A percentile compares a stretch with the other conserved stretches of the same genome.
phyloP scores from a whole-genome alignment of 2,113 vertebrate species.

The Leuciscus idus region DNA sequence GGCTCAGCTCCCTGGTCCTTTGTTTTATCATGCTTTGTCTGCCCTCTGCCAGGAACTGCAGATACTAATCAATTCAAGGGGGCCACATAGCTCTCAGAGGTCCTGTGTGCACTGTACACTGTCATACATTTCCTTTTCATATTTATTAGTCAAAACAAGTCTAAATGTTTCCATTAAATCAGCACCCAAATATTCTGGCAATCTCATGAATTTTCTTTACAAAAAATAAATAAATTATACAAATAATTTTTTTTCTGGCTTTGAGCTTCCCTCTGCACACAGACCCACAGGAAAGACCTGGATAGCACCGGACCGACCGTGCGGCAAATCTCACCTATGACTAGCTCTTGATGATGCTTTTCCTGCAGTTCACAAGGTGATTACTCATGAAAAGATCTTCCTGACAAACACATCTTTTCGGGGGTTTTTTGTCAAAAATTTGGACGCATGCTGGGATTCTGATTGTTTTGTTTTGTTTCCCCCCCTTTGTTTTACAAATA shows the following conservation, averaged over 20 bases:
- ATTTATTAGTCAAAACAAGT: conserved; percentile 30
- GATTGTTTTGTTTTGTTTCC: conserved; percentile 73
- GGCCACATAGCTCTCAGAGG: conserved; percentile 5
- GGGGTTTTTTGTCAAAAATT: conserved; percentile 56
- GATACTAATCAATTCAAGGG: conserved; percentile 10
- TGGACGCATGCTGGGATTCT: conserved; percentile 68
- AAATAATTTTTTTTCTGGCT: not conserved
- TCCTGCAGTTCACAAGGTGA: conserved; percentile 64
- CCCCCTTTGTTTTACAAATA: conserved; percentile 68
- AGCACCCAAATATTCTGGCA: not conserved
- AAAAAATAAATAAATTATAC: not conserved
- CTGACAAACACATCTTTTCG: conserved; percentile 75
- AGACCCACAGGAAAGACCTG: not conserved
- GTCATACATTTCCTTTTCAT: conserved; percentile 11
- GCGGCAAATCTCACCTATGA: conserved; percentile 55
- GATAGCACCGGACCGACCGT: not conserved
- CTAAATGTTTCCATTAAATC: conserved; percentile 21
- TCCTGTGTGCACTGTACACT: not conserved
- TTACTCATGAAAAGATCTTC: conserved; percentile 77
- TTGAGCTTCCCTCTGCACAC: not conserved
- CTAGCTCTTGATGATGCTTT: conserved; percentile 60
- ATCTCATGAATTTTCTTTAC: conserved; percentile 14
- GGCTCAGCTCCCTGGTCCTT: conserved; percentile 28
- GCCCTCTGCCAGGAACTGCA: conserved; percentile 26
- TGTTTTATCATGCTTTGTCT: conserved; percentile 46